These are phyloP conservation scores for Andricus curvator DNA, from an alignment of 2,888 invertebrate species.

Conservation along the genomic window DNA sequence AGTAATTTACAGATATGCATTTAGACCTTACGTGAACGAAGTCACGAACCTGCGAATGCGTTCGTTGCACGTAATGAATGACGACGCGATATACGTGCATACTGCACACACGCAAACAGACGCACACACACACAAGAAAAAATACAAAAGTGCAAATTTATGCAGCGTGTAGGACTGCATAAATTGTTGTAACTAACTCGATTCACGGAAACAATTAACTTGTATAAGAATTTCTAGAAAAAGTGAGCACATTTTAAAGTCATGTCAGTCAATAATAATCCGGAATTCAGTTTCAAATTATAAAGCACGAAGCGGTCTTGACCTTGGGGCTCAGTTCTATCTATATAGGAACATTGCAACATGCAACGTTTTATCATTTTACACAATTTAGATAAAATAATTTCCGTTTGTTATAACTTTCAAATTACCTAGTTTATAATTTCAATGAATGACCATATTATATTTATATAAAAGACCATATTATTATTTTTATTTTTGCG, in stretches of 20 bases:
- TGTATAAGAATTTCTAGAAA: slow-evolving; percentile 1
- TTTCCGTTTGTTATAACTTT: too few species aligned
- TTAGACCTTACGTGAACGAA: slow-evolving; percentile 31
- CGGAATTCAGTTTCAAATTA: not conserved
- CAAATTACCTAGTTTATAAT: too few species aligned
- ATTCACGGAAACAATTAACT: slow-evolving; percentile 22
- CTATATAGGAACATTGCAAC: not conserved
- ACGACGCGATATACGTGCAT: slow-evolving; percentile 13
- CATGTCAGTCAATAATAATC: not conserved
- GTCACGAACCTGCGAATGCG: slow-evolving; percentile 30
- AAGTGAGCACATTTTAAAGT: slow-evolving; percentile 5
- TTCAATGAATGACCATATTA: too few species aligned
- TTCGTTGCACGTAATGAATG: slow-evolving; percentile 18
- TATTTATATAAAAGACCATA: too few species aligned
- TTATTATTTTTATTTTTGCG: too few species aligned
- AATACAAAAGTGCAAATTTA: slow-evolving; percentile 6
- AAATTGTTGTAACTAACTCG: slow-evolving; percentile 8
- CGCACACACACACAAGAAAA: too few species aligned
- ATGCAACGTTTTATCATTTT: not conserved
- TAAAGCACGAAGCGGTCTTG: not conserved
- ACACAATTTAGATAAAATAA: not conserved
- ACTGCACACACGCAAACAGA: too few species aligned
- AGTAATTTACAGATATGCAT: slow-evolving; percentile 32
- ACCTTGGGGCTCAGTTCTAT: not conserved
- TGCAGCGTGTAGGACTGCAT: not conserved